phyloP scores from a whole-genome alignment of 2,888 invertebrate genomes.

The Athalia cordata region DNA sequence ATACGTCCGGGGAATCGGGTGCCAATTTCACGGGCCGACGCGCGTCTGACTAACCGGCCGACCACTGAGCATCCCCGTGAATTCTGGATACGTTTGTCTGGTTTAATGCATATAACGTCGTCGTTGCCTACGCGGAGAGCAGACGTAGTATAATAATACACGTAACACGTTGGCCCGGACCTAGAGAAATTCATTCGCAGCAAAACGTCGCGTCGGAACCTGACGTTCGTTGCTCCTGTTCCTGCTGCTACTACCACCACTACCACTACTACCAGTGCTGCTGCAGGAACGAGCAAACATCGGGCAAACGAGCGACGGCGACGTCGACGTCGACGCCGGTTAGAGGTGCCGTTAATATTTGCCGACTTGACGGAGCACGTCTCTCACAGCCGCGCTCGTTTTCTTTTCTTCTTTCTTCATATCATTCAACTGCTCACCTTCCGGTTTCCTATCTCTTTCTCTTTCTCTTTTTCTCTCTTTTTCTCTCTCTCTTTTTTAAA shows the following conservation, averaged over 20 bases:
- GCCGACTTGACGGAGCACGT: conserved; percentile 5
- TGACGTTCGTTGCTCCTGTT: not conserved
- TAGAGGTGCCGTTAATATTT: not conserved
- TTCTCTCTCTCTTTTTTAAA: no score
- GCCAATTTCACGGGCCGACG: conserved; percentile 71
- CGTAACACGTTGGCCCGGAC: conserved; percentile 1
- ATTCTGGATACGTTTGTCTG: not conserved
- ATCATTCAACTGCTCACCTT: no score
- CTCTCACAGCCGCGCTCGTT: not conserved
- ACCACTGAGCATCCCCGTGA: conserved; percentile 52
- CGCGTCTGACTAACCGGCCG: conserved; percentile 67
- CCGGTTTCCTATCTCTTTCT: no score
- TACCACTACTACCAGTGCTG: not conserved
- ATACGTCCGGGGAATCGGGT: conserved; percentile 51
- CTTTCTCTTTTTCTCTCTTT: no score
- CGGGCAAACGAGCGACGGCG: conserved; percentile 11
- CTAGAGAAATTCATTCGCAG: conserved; percentile 20
- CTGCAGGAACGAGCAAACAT: conserved; percentile 19
- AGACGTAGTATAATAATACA: no score
- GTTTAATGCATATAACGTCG: no score
- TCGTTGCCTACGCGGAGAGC: not conserved
- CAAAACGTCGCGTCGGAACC: not conserved
- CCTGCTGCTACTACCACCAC: not conserved
- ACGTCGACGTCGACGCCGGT: not conserved
- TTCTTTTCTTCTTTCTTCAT: no score